Base-by-base conservation (phyloP, 2,888 invertebrate genomes). In the Drosophila cognata region DNA sequence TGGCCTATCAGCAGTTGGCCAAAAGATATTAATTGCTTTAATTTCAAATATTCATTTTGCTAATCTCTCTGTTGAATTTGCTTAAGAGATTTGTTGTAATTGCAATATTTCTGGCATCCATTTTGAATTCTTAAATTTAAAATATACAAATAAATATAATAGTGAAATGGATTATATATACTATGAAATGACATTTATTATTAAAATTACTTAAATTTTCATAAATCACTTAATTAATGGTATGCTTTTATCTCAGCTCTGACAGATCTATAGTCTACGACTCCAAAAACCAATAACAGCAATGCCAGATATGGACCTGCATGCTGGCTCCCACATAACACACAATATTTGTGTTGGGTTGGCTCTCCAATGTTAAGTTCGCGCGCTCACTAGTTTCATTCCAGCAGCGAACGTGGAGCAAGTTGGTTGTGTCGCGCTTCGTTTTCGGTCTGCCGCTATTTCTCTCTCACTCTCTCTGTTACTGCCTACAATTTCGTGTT, bases 371-470 rank as follows among this genome's bases (percentile, higher is more conserved):
- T 65, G 60, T 33, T 65, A 56, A 13, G 38, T 29, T 56, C 56
- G n/a, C 10, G 28, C 56, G 58, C 66, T 72, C 58, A 58, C 46
- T 67, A 52, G 77, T 65, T 81, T 81, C 60, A 81, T 82, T 79
- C 70, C 71, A 82, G 58, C 71, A 74, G 71, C 72, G 77, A 79
- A 82, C 81, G 82, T 77, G 57, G 65, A 74, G 62, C 68, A 71
- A 62, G 71, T 77, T 53, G 82, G 82, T 73, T 68, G 74, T 77
- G 74, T 72, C 56, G 73, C 73, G 69, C 74, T 57, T 60, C 59
- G 71, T 71, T 65, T 59, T 64, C 55, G 68, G 70, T 71, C 36
- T 43, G 41, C 41, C 57, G 55, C 41, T 46, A 55, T 69, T 53
- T 50, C 55, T 66, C 43, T 67, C 48, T 11, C n/a, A 29, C 31